These are phyloP conservation scores for Hippopotamyrus pictus DNA, from an alignment of 2,797 vertebrate genomes.

Conservation along the genomic window DNA sequence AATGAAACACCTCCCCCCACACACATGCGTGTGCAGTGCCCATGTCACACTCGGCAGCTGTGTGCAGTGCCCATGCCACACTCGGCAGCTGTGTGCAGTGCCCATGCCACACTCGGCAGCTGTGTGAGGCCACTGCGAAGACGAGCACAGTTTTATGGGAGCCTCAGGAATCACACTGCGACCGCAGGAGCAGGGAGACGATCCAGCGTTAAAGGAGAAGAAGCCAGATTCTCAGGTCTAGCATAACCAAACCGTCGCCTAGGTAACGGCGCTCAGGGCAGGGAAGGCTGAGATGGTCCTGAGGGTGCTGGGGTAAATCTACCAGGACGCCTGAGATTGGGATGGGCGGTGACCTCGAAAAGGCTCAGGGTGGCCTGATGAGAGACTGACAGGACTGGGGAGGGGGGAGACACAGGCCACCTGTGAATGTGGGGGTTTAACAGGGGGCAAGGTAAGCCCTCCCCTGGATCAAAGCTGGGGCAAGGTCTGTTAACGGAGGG, in stretches of 20 bases:
- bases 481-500: neutral
- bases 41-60: no score
- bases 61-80: no score
- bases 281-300: neutral
- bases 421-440: neutral
- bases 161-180: neutral
- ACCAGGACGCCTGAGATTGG: neutral
- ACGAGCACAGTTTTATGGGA: neutral
- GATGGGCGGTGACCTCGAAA: neutral
- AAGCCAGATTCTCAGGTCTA: neutral
- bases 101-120: neutral
- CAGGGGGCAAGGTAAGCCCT: neutral
- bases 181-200: neutral
- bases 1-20: neutral
- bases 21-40: neutral
- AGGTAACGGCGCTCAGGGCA: neutral
- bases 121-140: neutral
- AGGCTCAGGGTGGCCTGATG: neutral
- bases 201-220: neutral
- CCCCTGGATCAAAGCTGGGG: neutral
- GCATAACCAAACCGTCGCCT: neutral
- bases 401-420: neutral
- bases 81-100: neutral
- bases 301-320: neutral
- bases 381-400: neutral